These are phyloP conservation scores for Carcharodon carcharias DNA, from an alignment of 2,797 vertebrate genomes.

Conservation along the genomic window DNA sequence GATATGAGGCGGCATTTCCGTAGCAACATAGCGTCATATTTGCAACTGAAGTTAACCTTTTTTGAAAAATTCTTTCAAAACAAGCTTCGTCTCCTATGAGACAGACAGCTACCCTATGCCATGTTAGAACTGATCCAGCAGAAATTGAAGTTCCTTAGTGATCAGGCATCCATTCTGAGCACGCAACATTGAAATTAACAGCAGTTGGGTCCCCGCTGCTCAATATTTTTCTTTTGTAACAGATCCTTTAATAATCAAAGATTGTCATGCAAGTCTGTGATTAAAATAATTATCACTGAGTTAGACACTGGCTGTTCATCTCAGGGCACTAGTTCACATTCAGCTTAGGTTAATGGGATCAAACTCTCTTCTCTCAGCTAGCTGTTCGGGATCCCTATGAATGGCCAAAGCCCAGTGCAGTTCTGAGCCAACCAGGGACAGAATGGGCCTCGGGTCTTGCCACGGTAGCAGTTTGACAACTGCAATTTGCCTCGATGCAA, in stretches of 20 bases:
- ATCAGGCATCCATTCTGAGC: not conserved
- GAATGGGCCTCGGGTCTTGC: not conserved
- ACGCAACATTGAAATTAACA: not conserved
- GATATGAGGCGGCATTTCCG: not conserved
- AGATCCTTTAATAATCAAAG: not conserved
- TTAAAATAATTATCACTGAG: slow-evolving; percentile 1
- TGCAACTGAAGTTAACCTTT: not conserved
- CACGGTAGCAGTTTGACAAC: not conserved
- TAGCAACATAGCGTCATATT: not conserved
- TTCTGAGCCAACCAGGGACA: not conserved
- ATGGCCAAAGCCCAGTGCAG: too few relatives aligned
- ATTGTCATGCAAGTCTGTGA: not conserved
- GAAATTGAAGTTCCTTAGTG: not conserved
- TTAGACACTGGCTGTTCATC: not conserved
- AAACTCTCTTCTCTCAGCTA: not conserved
- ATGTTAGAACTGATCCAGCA: not conserved
- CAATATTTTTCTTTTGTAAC: not conserved
- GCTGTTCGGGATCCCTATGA: not conserved
- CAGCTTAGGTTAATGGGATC: slow-evolving; percentile 12
- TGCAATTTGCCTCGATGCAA: not conserved
- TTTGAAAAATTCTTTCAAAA: not conserved
- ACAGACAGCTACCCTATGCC: not conserved
- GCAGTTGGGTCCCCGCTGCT: not conserved
- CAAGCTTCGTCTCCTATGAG: not conserved
- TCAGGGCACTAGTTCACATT: not conserved